Percentiles rank a stretch among this genome's conserved stretches.
Evolutionary conservation across 1,140 invertebrate species (phyloP).

Genomic region (Rhynchophorus ferrugineus): DNA sequence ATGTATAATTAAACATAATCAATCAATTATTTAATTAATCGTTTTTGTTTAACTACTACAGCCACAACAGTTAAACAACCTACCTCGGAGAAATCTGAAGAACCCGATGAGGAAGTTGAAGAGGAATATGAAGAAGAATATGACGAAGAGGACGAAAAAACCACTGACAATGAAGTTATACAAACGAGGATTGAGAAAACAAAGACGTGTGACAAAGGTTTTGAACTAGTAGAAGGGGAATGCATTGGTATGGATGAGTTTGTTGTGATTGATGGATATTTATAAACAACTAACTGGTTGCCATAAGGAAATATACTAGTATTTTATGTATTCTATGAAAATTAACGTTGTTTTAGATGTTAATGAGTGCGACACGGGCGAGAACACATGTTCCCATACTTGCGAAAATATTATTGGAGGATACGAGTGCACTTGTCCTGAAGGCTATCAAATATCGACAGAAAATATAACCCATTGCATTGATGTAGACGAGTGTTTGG

Average conservation of each 20-base stretch:
- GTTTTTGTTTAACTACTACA: background rate
- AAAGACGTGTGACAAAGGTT: constrained; percentile 17
- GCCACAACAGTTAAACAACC: background rate
- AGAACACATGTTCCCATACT: constrained; percentile 42
- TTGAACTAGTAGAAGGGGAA: constrained; percentile 9
- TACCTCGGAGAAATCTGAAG: background rate
- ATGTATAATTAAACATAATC: background rate
- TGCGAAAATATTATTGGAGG: constrained; percentile 43
- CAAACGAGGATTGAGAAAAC: background rate
- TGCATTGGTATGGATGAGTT: constrained; percentile 21
- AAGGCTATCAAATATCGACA: constrained; percentile 14
- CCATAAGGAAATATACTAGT: no score
- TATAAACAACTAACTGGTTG: no score
- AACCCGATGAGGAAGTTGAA: background rate
- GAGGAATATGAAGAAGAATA: constrained; percentile 6
- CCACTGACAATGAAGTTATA: background rate
- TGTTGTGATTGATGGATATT: background rate
- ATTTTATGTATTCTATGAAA: no score
- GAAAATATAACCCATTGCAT: constrained; percentile 9
- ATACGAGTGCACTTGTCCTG: constrained; percentile 39
- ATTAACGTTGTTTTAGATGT: no score
- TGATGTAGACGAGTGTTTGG: constrained; percentile 22
- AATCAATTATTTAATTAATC: background rate
- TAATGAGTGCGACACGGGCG: constrained; percentile 52
- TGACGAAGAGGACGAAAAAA: background rate